A percentile compares a stretch with the other conserved stretches of the same genome.
These are phyloP conservation scores for Tetramorium alpestre DNA, from an alignment of 1,140 invertebrate genomes.

Conservation along the genomic window DNA sequence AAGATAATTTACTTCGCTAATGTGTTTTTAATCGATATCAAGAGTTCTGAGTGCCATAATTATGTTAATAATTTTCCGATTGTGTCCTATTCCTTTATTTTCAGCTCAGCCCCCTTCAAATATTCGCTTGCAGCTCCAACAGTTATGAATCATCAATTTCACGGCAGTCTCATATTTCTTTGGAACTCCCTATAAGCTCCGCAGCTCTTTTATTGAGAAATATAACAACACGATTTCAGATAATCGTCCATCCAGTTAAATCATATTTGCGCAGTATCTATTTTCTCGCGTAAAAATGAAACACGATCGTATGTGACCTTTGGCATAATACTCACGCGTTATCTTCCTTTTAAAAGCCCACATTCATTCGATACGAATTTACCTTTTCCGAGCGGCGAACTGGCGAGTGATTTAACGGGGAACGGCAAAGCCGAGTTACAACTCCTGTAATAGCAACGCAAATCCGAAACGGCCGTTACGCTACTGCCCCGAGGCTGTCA, in stretches of 20 bases:
- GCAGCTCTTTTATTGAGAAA: not conserved
- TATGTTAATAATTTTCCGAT: not conserved
- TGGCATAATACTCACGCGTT: not conserved
- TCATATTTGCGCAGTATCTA: not conserved
- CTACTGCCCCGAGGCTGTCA: conserved; percentile 65
- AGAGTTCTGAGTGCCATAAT: not conserved
- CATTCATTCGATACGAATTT: conserved; percentile 16
- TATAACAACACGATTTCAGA: not conserved
- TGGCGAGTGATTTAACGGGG: not conserved
- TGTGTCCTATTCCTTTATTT: not conserved
- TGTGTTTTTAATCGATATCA: not conserved
- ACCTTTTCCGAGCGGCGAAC: not conserved
- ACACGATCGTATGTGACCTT: not conserved
- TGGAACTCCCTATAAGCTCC: no score
- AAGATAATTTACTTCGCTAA: not conserved
- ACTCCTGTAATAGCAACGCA: conserved; percentile 39
- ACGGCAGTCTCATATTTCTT: not conserved
- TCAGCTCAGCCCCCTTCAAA: not conserved
- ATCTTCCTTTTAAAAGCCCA: conserved; percentile 15
- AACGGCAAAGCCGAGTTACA: conserved; percentile 37
- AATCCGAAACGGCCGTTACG: conserved; percentile 54
- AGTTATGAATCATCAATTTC: not conserved
- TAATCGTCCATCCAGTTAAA: conserved; percentile 18
- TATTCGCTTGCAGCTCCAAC: not conserved
- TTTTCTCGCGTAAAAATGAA: conserved; percentile 11